A percentile compares a stretch with the other conserved stretches of the same genome.
phyloP scores from a whole-genome alignment of 2,888 invertebrate species.

The Monoplex corrugatus region DNA sequence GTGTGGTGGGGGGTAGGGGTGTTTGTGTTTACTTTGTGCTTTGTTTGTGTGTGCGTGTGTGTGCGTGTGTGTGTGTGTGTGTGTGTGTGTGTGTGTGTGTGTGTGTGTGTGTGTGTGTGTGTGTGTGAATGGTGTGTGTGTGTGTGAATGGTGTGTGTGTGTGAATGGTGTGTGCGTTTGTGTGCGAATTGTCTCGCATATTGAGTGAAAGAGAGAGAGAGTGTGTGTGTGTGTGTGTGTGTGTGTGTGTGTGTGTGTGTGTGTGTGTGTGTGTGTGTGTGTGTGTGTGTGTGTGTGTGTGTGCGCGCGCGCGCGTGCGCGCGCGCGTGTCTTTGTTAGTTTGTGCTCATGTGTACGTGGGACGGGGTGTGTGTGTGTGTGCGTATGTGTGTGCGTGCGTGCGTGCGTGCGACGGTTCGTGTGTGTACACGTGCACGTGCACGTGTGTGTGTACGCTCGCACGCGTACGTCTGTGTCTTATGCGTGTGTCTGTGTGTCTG shows the following conservation, averaged over 20 bases:
- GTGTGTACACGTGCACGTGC: neutral
- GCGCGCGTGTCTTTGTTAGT: neutral
- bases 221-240: conserved; percentile 2
- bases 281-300: neutral
- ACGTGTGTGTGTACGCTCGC: neutral
- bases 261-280: neutral
- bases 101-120: too few species aligned
- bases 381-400: conserved; percentile 1
- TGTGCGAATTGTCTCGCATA: too few species aligned
- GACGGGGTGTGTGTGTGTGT: conserved; percentile 10
- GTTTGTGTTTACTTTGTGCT: too few species aligned
- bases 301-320: neutral
- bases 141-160: too few species aligned
- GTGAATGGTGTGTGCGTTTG: too few species aligned
- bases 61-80: too few species aligned
- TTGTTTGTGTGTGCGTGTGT: too few species aligned
- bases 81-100: too few species aligned
- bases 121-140: too few species aligned
- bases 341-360: neutral
- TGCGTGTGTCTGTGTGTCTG: neutral
- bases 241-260: neutral
- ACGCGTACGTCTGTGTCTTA: too few species aligned
- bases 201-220: too few species aligned
- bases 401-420: neutral
- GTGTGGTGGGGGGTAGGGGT: too few species aligned